phyloP scores from a whole-genome alignment of 2,797 vertebrate genomes.

The Acanthurus tractus region DNA sequence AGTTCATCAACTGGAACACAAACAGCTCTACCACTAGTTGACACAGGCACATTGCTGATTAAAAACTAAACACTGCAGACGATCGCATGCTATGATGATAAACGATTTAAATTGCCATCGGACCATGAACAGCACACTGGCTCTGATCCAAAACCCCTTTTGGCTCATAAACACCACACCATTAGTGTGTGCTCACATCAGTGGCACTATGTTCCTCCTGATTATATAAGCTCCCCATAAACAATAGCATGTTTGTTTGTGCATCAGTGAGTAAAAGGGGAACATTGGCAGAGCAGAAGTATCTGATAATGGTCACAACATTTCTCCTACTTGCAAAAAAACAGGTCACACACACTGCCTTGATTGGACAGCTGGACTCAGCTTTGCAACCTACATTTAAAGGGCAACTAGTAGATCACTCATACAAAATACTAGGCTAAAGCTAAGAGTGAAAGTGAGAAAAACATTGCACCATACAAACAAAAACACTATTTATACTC shows the following conservation, averaged over 20 bases:
- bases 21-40: conserved; percentile 17
- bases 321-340: conserved; percentile 51
- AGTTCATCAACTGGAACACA: conserved; percentile 29
- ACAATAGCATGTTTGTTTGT: conserved; percentile 50
- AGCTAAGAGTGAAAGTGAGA: background rate
- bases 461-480: background rate
- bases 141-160: conserved; percentile 26
- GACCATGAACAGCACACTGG: conserved; percentile 27
- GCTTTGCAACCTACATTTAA: conserved; percentile 3
- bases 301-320: conserved; percentile 42
- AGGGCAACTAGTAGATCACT: conserved; percentile 3
- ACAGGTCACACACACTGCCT: conserved; percentile 28
- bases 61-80: conserved; percentile 10
- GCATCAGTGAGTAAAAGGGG: conserved; percentile 45
- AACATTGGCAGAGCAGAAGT: conserved; percentile 50
- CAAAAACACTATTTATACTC: background rate
- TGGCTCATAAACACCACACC: conserved; percentile 28
- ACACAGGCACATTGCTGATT: conserved; percentile 4
- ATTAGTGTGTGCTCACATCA: conserved; percentile 30
- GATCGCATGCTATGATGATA: conserved; percentile 21
- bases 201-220: conserved; percentile 48
- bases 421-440: background rate
- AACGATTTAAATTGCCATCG: conserved; percentile 19
- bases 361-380: conserved; percentile 10
- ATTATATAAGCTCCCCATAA: conserved; percentile 54